Percentiles rank a stretch among this genome's conserved stretches.
These are phyloP conservation scores for Leucoraja ocellata DNA, from an alignment of 2,797 vertebrate genomes.

Conservation along the genomic window DNA sequence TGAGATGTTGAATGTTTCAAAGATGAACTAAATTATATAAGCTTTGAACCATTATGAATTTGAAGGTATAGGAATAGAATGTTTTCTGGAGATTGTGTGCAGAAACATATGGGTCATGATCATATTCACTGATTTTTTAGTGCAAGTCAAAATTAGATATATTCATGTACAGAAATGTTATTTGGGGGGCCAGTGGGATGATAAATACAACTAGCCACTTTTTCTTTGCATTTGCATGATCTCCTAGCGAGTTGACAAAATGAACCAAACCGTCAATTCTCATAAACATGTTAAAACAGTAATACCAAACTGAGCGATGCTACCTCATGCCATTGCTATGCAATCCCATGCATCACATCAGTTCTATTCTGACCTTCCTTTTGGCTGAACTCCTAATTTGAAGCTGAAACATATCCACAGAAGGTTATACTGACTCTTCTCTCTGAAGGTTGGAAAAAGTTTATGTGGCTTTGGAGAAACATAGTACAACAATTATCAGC, in stretches of 20 bases:
- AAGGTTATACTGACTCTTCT: constrained; percentile 33
- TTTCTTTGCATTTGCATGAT: background rate
- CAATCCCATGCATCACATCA: constrained; percentile 23
- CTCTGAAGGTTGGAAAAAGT: constrained; percentile 14
- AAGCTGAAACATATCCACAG: constrained; percentile 57
- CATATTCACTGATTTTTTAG: background rate
- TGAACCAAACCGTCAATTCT: background rate
- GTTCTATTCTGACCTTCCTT: constrained; percentile 50
- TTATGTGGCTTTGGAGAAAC: background rate
- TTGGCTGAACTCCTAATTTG: constrained; percentile 62
- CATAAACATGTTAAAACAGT: constrained; percentile 8
- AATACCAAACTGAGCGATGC: background rate
- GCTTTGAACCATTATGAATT: background rate
- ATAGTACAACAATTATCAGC: constrained; percentile 5
- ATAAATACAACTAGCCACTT: background rate
- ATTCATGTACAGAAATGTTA: background rate
- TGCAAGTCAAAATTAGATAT: background rate
- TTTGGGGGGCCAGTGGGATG: background rate
- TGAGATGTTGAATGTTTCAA: background rate
- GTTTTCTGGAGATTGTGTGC: background rate
- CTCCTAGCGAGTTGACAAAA: background rate
- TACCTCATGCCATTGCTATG: background rate
- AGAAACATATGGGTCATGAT: background rate
- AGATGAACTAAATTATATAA: background rate
- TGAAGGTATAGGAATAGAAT: background rate